A percentile compares a stretch with the other conserved stretches of the same genome.
phyloP scores from a whole-genome alignment of 2,113 vertebrate genomes.

The Campylomormyrus numenius region DNA sequence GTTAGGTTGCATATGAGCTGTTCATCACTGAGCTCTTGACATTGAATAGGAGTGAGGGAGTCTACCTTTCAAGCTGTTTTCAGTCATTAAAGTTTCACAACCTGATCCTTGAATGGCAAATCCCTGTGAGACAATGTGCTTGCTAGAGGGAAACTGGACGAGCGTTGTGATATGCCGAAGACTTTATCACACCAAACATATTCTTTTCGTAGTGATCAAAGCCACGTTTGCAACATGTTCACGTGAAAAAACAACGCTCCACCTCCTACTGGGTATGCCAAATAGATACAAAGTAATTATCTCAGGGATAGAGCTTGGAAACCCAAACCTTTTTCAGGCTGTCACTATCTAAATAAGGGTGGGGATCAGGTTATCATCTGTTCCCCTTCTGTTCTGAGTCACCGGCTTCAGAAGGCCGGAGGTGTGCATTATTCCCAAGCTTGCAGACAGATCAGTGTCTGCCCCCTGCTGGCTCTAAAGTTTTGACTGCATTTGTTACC shows the following conservation, averaged over 20 bases:
- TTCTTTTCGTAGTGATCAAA: neutral
- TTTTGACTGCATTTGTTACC: neutral
- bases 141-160: neutral
- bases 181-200: neutral
- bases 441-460: neutral
- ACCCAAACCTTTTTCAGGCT: slow-evolving; percentile 35
- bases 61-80: neutral
- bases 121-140: neutral
- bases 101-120: slow-evolving; percentile 16
- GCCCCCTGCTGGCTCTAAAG: neutral
- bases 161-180: neutral
- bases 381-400: slow-evolving; percentile 31
- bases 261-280: neutral
- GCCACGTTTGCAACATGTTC: neutral
- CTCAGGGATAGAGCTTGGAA: slow-evolving; percentile 35
- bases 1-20: neutral
- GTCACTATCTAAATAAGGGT: slow-evolving; percentile 32
- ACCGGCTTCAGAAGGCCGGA: neutral
- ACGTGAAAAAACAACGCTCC: neutral
- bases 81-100: slow-evolving; percentile 46
- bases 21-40: neutral
- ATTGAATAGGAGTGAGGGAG: neutral
- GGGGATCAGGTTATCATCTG: slow-evolving; percentile 43
- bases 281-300: slow-evolving; percentile 10
- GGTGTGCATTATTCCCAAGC: no score